Evolutionary conservation across 2,797 vertebrate species (phyloP).

Genomic region (Mormyrops boulengeri): DNA sequence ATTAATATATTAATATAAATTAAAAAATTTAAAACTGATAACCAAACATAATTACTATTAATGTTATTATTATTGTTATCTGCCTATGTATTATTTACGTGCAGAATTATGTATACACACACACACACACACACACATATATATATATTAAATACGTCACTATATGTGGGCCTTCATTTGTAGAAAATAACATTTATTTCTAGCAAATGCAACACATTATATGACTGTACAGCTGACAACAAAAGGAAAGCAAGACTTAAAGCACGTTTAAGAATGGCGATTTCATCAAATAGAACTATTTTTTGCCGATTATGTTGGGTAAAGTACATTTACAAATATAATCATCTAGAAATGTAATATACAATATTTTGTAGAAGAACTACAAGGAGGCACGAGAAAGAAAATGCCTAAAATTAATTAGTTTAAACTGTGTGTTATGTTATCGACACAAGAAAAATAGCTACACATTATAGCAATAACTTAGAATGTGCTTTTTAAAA

Average conservation of each 20-base stretch:
- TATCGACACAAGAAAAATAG: constrained; percentile 41
- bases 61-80: background rate
- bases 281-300: constrained; percentile 51
- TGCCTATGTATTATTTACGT: background rate
- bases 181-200: constrained; percentile 99
- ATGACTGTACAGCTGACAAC: constrained; percentile 71
- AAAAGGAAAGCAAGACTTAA: constrained; percentile 65
- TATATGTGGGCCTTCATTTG: constrained; percentile 28
- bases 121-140: background rate
- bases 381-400: constrained; percentile 52
- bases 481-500: constrained; percentile 74
- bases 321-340: constrained; percentile 69
- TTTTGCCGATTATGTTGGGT: constrained; percentile 51
- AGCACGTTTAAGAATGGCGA: constrained; percentile 57
- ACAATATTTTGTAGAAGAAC: constrained; percentile 56
- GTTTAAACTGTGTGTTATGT: constrained; percentile 47
- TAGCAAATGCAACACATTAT: constrained; percentile 81
- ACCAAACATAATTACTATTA: too few species aligned
- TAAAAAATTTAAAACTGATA: background rate
- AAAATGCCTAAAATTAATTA: constrained; percentile 56
- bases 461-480: constrained; percentile 79
- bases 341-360: constrained; percentile 61
- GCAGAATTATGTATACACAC: background rate
- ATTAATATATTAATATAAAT: background rate
- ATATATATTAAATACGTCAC: constrained; percentile 16